Evolutionary conservation across 2,113 vertebrate species (phyloP), one percentile per base, ranked within the genome.

Genomic region (Tenebrosternarchus preto): DNA sequence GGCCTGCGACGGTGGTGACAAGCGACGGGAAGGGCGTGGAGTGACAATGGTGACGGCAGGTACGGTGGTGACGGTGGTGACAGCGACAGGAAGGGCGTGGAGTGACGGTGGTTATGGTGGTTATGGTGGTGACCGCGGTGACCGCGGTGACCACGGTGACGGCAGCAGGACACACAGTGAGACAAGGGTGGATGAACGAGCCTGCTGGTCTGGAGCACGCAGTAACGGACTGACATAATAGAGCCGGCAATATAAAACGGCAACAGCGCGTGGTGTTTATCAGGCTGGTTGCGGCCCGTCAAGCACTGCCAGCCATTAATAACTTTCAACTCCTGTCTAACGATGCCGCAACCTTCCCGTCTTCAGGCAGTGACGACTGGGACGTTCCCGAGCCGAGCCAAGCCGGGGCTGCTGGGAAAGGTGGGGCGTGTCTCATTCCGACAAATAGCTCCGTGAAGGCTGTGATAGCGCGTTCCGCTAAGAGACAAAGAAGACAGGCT

Each of bases 141-240:
- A n/a, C n/a, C n/a, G n/a, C n/a, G n/a, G 66, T 53, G 53, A 46
- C n/a, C n/a, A n/a, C 72, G 74, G 79, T 87, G 86, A 90, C 87
- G 86, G 82, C n/a, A n/a, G n/a, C n/a, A n/a, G n/a, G n/a, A n/a
- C n/a, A n/a, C n/a, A n/a, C 80, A 80, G 33, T 77, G 77, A 87
- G 86, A 90, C 87, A 84, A 77, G 73, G 79, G 59, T 80, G 77
- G 81, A 88, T 90, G 88, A 89, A 89, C 84, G 84, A 84, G 79
- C 59, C 77, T 81, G 43, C 66, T 67, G 24, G 76, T 67, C 60
- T 43, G 36, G 68, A 57, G 24, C 57, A 31, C 50, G 22, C 63
- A 24, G 75, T 86, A 86, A 87, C 85, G 68, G 78, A 24, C 80
- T 82, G 82, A 85, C 83, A 86, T 81, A 78, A 85, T 86, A 86